Percentiles rank a stretch among this genome's conserved stretches.
Evolutionary conservation across 2,113 vertebrate genomes (phyloP).

Genomic region (Cebus imitator): DNA sequence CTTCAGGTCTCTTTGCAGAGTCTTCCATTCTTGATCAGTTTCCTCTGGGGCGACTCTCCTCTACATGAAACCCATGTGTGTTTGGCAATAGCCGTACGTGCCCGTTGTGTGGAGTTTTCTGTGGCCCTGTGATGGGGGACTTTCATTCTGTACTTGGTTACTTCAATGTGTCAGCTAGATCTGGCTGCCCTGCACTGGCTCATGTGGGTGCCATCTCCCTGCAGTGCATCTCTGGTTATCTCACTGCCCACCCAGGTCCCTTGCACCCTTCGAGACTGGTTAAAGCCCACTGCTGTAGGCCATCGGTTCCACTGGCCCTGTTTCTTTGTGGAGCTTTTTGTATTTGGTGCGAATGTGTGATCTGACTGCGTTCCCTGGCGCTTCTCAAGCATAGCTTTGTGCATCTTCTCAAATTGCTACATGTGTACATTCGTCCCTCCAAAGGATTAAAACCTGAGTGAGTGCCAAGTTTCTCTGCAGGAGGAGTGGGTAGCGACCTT

Average conservation of each 20-base stretch:
- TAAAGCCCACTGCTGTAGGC: too few species aligned
- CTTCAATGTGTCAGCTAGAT: fast-evolving
- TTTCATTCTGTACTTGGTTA: fast-evolving
- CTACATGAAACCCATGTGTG: fast-evolving
- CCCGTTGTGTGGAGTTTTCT: fast-evolving
- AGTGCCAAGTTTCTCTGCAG: background rate
- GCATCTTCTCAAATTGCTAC: background rate
- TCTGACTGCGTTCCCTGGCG: fast-evolving
- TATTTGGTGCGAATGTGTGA: background rate
- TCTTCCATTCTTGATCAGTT: too few species aligned
- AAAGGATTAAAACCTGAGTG: background rate
- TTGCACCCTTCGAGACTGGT: background rate
- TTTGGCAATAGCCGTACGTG: background rate
- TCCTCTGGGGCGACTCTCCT: background rate
- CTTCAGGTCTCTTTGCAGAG: fast-evolving
- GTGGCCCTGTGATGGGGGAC: background rate
- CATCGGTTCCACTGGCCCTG: fast-evolving
- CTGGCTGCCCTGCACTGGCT: background rate
- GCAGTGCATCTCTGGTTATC: background rate
- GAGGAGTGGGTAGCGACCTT: background rate
- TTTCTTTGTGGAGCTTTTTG: background rate
- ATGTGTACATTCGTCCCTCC: background rate
- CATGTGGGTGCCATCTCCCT: fast-evolving
- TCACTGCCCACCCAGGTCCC: fast-evolving
- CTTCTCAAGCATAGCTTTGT: background rate